These are phyloP conservation scores for Passer domesticus DNA, from an alignment of 2,113 vertebrate genomes.

Conservation along the genomic window DNA sequence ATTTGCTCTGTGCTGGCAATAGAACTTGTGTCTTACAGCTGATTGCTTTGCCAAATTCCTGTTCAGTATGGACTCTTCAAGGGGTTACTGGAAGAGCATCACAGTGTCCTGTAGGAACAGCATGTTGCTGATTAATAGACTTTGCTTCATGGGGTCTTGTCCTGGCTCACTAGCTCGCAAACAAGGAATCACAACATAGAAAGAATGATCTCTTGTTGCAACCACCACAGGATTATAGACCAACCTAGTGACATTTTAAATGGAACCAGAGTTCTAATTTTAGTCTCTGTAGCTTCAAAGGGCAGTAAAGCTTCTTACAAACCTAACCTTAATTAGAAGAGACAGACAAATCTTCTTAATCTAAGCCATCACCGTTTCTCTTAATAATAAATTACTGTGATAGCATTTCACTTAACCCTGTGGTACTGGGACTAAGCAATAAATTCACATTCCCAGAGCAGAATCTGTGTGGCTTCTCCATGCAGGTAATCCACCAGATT, in stretches of 20 bases:
- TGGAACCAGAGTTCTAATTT: conserved; percentile 37
- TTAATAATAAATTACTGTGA: conserved; percentile 55
- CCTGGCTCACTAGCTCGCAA: neutral
- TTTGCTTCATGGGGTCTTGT: neutral
- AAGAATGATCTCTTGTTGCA: neutral
- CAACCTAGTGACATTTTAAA: conserved; percentile 51
- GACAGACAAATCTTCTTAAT: conserved; percentile 68
- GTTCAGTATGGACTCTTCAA: neutral
- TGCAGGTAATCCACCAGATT: neutral
- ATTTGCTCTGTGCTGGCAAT: neutral
- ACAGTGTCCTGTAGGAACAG: neutral
- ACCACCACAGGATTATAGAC: neutral
- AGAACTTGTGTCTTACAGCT: neutral
- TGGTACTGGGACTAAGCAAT: neutral
- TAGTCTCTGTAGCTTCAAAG: conserved; percentile 52
- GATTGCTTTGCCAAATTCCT: neutral
- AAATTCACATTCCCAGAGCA: neutral
- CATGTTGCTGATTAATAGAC: conserved; percentile 11
- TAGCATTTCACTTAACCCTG: conserved; percentile 59
- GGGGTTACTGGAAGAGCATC: neutral
- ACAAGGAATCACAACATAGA: neutral
- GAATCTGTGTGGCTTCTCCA: neutral
- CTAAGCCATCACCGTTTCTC: conserved; percentile 54
- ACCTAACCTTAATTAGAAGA: conserved; percentile 59
- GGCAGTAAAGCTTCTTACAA: conserved; percentile 61